phyloP scores from a whole-genome alignment of 2,797 vertebrate genomes.

The Petrocephalus sullivani region DNA sequence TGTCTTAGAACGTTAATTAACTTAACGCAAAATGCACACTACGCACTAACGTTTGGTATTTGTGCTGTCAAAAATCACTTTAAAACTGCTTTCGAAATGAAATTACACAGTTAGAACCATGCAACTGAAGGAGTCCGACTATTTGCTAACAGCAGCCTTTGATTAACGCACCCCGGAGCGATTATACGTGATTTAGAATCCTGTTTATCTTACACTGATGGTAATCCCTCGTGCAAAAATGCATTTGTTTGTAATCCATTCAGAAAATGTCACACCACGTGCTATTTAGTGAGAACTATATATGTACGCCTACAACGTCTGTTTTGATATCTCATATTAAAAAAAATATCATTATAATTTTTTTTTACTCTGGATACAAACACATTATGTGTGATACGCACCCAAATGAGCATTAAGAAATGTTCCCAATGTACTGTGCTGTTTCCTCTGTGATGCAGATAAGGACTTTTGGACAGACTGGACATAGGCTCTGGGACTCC shows the following conservation, averaged over 20 bases:
- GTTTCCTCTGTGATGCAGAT: background rate
- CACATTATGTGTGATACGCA: background rate
- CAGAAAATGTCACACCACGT: background rate
- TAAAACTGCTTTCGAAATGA: background rate
- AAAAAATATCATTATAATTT: background rate
- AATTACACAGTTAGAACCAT: too few species aligned
- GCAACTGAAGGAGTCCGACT: too few species aligned
- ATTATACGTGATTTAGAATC: background rate
- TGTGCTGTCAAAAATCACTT: background rate
- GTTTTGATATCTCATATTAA: background rate
- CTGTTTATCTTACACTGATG: background rate
- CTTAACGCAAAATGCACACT: background rate
- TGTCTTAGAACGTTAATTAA: background rate
- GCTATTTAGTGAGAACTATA: background rate
- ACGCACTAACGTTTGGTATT: background rate
- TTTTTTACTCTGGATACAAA: background rate
- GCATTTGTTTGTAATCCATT: background rate
- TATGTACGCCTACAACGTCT: background rate
- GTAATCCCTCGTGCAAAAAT: background rate
- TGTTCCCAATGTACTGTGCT: background rate
- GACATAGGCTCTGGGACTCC: background rate
- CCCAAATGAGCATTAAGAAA: background rate
- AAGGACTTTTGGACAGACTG: background rate
- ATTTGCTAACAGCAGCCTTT: too few species aligned
- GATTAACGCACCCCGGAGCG: background rate